Conservation (phyloP, 92 coral and sea anemone genomes). For the Scolanthus callimorphus region DNA sequence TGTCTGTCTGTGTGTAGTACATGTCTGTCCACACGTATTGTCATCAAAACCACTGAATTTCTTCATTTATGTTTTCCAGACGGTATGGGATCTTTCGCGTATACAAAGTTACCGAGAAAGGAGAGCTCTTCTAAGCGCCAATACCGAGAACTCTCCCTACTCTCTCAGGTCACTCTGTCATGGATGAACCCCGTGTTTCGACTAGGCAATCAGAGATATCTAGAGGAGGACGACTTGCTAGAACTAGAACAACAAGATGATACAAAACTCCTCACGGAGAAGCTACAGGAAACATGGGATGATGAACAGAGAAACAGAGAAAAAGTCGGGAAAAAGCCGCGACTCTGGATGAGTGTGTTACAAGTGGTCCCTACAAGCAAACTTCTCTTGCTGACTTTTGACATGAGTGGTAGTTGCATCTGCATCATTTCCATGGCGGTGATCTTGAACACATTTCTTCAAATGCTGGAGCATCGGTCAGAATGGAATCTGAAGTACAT, state of each 20-base stretch:
- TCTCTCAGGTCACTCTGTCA: neutral
- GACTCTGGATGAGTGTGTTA: neutral
- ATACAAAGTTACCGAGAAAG: too few species aligned
- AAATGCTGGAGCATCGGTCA: neutral
- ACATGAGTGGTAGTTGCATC: neutral
- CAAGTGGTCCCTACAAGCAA: neutral
- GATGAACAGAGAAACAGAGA: neutral
- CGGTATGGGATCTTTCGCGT: too few species aligned
- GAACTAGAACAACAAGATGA: neutral
- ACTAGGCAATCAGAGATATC: neutral
- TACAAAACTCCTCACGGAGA: neutral
- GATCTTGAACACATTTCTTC: neutral
- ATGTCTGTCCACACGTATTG: too few species aligned
- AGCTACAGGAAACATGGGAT: neutral
- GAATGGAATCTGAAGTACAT: neutral
- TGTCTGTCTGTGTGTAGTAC: too few species aligned
- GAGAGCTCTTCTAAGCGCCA: neutral
- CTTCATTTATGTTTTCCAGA: too few species aligned
- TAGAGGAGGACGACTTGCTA: neutral
- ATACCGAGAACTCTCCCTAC: neutral
- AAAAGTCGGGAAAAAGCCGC: neutral
- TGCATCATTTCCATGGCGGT: neutral
- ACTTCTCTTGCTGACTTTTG: neutral
- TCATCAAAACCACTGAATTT: too few species aligned
- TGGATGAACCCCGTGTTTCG: neutral